Conservation (phyloP, 1,140 invertebrate species). For the Brachionus rubens region DNA sequence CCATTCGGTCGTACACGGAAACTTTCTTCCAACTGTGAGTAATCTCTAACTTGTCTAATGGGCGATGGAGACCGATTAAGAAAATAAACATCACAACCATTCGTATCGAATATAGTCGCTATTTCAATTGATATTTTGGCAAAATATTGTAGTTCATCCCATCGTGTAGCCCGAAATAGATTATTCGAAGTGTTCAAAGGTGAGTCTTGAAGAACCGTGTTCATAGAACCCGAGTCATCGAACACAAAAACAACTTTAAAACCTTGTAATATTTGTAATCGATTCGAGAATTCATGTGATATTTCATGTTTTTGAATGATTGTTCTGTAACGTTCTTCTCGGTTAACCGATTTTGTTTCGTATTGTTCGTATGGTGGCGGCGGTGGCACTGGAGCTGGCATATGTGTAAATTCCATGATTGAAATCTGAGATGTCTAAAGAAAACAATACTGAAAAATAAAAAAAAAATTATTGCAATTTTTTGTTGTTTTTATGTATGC, state of each 20-base stretch:
- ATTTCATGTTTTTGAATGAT: conserved; percentile 43
- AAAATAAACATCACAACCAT: conserved; percentile 36
- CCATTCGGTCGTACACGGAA: conserved; percentile 8
- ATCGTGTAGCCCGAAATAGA: conserved; percentile 25
- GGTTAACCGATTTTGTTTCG: not conserved
- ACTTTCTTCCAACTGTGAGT: not conserved
- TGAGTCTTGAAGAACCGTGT: conserved; percentile 34
- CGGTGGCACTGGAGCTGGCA: too few relatives aligned
- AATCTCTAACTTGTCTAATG: not conserved
- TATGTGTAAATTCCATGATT: too few relatives aligned
- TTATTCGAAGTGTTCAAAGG: conserved; percentile 18
- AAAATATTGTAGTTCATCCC: conserved; percentile 36
- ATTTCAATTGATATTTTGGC: conserved; percentile 40
- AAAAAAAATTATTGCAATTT: too few relatives aligned
- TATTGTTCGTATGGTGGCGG: not conserved
- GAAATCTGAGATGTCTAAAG: too few relatives aligned
- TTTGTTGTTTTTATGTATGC: too few relatives aligned
- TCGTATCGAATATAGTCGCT: conserved; percentile 25
- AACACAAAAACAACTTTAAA: conserved; percentile 43
- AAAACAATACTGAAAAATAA: too few relatives aligned
- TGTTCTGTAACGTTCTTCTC: conserved; percentile 26
- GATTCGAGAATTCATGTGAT: conserved; percentile 7
- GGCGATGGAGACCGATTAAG: conserved; percentile 9
- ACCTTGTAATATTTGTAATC: conserved; percentile 13
- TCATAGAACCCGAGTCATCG: conserved; percentile 44